Conservation (phyloP, 2,113 vertebrate species). For the Aythya baeri region DNA sequence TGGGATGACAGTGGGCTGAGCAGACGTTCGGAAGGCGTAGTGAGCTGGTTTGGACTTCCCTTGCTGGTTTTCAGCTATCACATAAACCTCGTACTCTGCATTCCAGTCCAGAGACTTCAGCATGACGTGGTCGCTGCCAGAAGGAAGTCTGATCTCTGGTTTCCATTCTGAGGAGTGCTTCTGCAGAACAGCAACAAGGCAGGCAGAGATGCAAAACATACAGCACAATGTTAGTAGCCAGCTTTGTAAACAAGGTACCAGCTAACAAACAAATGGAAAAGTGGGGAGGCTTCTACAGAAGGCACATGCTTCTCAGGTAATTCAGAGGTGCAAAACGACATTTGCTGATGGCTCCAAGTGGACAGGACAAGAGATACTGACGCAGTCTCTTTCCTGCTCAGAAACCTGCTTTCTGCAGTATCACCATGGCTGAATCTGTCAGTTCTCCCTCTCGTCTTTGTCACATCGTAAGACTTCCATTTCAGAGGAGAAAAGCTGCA, state of each 20-base stretch:
- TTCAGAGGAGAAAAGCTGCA: not conserved
- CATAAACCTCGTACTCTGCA: conserved; percentile 90
- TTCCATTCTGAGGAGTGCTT: conserved; percentile 87
- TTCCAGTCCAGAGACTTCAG: conserved; percentile 92
- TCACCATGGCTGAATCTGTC: not conserved
- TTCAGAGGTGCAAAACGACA: not conserved
- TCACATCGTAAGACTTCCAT: not conserved
- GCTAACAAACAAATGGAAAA: not conserved
- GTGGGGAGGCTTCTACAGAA: not conserved
- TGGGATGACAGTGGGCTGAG: conserved; percentile 90
- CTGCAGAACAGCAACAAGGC: conserved; percentile 52
- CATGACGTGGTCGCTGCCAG: conserved; percentile 83
- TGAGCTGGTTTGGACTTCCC: conserved; percentile 89
- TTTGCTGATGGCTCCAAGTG: not conserved
- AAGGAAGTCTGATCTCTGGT: conserved; percentile 89
- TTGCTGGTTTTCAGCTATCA: conserved; percentile 94
- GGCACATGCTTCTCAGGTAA: not conserved
- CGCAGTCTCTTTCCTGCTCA: not conserved
- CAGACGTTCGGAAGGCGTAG: conserved; percentile 86
- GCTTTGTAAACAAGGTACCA: not conserved
- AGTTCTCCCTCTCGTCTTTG: not conserved
- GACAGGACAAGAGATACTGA: not conserved
- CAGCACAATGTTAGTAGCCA: not conserved
- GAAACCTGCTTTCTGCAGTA: not conserved
- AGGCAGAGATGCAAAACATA: not conserved